Conservation (phyloP, 2,113 vertebrate genomes). For the Gopherus flavomarginatus region DNA sequence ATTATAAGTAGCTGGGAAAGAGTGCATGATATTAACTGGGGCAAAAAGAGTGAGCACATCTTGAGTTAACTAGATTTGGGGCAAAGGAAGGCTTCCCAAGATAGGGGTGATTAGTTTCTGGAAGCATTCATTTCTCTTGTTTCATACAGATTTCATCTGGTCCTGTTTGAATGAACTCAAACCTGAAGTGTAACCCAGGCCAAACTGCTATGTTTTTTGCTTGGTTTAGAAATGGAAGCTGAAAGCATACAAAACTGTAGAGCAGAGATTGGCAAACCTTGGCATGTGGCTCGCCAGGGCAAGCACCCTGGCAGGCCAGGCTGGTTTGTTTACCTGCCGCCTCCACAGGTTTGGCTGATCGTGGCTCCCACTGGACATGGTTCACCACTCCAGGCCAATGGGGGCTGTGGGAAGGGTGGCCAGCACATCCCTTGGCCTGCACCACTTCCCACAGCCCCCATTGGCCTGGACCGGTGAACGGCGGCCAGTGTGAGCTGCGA, state of each 20-base stretch:
- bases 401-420: no score
- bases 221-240: not conserved
- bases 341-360: no score
- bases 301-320: no score
- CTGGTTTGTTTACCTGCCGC: no score
- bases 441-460: no score
- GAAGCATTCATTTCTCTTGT: not conserved
- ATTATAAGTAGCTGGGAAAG: not conserved
- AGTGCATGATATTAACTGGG: not conserved
- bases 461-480: no score
- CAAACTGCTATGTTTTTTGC: not conserved
- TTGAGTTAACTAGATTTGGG: not conserved
- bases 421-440: no score
- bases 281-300: no score
- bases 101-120: not conserved
- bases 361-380: no score
- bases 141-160: not conserved
- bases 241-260: not conserved
- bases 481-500: no score
- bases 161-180: not conserved
- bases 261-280: no score
- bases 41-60: not conserved
- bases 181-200: not conserved
- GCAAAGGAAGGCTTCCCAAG: not conserved
- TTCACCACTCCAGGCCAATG: no score